Base-by-base conservation (phyloP, 2,888 invertebrate species). In the Leucania comma region DNA sequence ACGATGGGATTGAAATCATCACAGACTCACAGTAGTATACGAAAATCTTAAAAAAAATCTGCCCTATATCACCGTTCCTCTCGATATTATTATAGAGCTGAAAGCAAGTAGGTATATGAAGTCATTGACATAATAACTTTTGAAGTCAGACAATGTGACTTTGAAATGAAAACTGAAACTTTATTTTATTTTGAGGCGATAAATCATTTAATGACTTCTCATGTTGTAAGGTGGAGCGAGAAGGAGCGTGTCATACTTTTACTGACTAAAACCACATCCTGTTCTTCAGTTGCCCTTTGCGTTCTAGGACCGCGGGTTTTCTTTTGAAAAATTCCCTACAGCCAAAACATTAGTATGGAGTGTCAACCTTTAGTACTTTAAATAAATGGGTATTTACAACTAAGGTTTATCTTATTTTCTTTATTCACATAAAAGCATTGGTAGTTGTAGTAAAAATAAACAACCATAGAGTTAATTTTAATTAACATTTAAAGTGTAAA, bases 401-500 rank as follows among this genome's bases (percentile, higher is more conserved):
- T 29, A 17, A 5, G 6, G 14, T 20, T 56, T 17, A 46, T 35
- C 42, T 57, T 57, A 72, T 46, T 68, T 51, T 24, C n/a, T 71
- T 57, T 56, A 60, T 53, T 70, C 12, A 35, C 26, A 26, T 35
- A 24, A 8, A 67, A 6, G 5, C n/a, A 61, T 51, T 70, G 57
- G 57, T 24, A 38, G 32, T 51, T 50, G 24, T 58, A 51, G 38
- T 24, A 54, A 42, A 65, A 20, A 20, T 48, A 22, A 70, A 48
- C 46, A 48, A 64, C 35, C n/a, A 26, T 42, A 42, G 51, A 24
- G 10, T 61, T 46, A 17, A 48, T n/a, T 53, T 42, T 12, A 62
- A 71, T 71, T 42, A 53, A 48, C 61, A 71, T 76, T 62, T 62
- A 59, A 56, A 59, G 32, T 54, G 26, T 60, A n/a, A 42, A 65